Evolutionary conservation across 2,888 invertebrate species (phyloP), one percentile per base, ranked within the genome.

Genomic region (Taenaris catops): DNA sequence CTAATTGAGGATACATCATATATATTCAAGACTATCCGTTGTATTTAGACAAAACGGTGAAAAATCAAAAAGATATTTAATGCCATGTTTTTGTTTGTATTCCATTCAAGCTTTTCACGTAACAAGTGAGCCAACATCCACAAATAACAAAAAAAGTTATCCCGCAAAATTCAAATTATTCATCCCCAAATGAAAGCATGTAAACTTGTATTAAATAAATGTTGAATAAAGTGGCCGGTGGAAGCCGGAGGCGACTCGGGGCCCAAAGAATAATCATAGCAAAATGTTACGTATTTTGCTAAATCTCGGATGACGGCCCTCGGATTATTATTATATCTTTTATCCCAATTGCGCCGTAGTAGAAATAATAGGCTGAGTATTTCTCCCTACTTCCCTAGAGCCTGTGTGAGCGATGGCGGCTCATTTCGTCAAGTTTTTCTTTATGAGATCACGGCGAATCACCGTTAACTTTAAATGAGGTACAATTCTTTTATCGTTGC

Each of bases 321-420:
- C 37, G 48, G 53, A 50, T 55, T 53, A 47, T 59, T 67, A 72
- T 69, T 63, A 62, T 60, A 66, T 68, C 58, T 44, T 62, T 63
- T 54, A 51, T 51, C 51, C 53, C 61, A 69, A 74, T 71, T 65
- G 67, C 57, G 55, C 52, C 55, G 53, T 58, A 54, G 60, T 64
- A 61, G 63, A 66, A 67, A 57, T 73, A 72, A 72, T 71, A 54
- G 55, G 57, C 55, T 54, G 57, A 59, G 61, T 59, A 65, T 65
- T 50, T 45, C 54, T 59, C 58, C 57, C 58, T 28, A 43, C 45
- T 7, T 52, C 57, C 49, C 56, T 48, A 41, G 60, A 62, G 55
- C 57, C 59, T 63, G 53, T 56, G 61, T 60, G 58, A 54, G 46
- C 53, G 53, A 51, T 49, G 50, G 49, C 38, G 55, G 54, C 51